Evolutionary conservation across 1,140 invertebrate species (phyloP), one percentile per base, ranked within the genome.

Genomic region (Drosophila rufa): DNA sequence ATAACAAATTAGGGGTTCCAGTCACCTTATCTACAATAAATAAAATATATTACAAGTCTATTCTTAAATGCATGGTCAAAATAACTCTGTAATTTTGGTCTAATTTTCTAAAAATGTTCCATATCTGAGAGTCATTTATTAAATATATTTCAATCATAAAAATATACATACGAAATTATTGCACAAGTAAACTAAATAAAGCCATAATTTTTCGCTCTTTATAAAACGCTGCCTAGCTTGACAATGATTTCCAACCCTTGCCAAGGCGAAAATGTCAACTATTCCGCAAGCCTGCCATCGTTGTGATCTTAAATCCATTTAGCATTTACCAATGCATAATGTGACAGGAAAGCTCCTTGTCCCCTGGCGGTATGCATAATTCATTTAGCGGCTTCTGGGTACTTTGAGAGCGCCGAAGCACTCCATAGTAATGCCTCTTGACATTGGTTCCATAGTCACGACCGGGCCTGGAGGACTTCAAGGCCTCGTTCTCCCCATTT

Each of bases 341-440:
- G 65, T 33, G 65, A 9, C 48, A 57, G 40, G 33, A 42, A 33
- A 36, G 47, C 51, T 25, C 7, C 65, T 36, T 55, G 36, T 33
- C 47, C 40, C 25, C 38, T 42, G 17, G 33, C 17, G 22, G 51
- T 46, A 87, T 87, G 76, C 85, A 87, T 87, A 80, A 87, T 87
- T 82, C 83, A 87, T 87, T 82, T 80, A 46, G 60, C 66, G 71
- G 67, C 71, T 86, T 87, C 75, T 62, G 64, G 43, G 45, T 66
- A 70, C 69, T 77, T 84, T 65, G 67, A 77, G 71, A 47, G 65
- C 58, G 65, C 58, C 40, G 22, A 51, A 51, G 56, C 60, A 58
- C 77, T 68, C 45, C 33, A 55, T 55, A 22, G 51, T 69, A 76
- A 68, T 80, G 82, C 67, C 69, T 69, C 80, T 86, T 86, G 79